phyloP scores from a whole-genome alignment of 2,888 invertebrate genomes.

The Apoderus coryli region DNA sequence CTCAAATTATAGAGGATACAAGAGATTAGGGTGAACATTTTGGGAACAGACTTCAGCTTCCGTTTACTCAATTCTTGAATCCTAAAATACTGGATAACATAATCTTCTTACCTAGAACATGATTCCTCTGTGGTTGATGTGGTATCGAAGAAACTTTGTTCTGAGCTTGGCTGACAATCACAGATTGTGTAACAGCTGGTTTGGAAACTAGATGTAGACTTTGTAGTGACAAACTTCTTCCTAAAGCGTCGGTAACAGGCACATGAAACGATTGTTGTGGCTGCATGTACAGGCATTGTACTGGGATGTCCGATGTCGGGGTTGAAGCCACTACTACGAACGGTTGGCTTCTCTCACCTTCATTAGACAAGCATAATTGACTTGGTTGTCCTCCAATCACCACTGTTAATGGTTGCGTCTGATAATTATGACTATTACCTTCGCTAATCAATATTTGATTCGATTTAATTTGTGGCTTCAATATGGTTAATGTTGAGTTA shows the following conservation, averaged over 20 bases:
- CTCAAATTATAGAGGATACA: no score
- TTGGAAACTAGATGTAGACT: conserved; percentile 28
- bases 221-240: conserved; percentile 25
- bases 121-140: no score
- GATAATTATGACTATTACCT: conserved; percentile 22
- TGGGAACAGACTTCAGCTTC: no score
- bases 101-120: no score
- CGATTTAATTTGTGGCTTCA: conserved; percentile 27
- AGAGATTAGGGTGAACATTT: no score
- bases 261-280: conserved; percentile 31
- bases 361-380: conserved; percentile 27
- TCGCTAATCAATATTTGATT: conserved; percentile 26
- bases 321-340: conserved; percentile 31
- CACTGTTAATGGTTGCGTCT: conserved; percentile 32
- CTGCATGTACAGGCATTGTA: conserved; percentile 34
- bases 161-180: conserved; percentile 39
- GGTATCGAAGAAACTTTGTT: conserved; percentile 12
- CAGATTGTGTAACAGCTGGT: conserved; percentile 35
- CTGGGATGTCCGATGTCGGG: conserved; percentile 30
- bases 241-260: conserved; percentile 33
- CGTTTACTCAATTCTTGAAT: no score
- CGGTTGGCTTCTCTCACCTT: conserved; percentile 26
- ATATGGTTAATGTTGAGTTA: conserved; percentile 25
- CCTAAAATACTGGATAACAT: no score
- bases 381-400: conserved; percentile 27